phyloP scores from a whole-genome alignment of 2,113 vertebrate genomes.

The Chaenocephalus aceratus region DNA sequence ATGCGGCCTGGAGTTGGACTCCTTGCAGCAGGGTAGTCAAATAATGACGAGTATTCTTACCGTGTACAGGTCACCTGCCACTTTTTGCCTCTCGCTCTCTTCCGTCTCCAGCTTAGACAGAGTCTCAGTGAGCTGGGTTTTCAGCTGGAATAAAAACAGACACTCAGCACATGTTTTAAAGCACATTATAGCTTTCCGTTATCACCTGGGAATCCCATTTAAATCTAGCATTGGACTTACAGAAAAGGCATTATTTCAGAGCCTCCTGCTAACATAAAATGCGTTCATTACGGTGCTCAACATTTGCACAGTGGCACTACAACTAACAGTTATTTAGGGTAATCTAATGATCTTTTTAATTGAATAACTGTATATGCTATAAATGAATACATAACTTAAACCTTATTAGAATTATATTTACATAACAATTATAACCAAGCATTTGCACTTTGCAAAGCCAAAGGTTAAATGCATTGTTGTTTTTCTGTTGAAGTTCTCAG shows the following conservation, averaged over 20 bases:
- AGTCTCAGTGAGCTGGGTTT: constrained; percentile 92
- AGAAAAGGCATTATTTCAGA: background rate
- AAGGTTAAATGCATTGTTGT: no score
- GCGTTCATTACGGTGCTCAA: background rate
- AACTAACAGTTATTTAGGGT: no score
- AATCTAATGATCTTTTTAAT: no score
- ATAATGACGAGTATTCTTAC: constrained; percentile 74
- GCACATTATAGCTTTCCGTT: background rate
- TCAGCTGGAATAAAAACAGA: constrained; percentile 86
- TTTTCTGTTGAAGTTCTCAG: background rate
- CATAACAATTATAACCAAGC: no score
- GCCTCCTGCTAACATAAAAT: background rate
- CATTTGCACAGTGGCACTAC: background rate
- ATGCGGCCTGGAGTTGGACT: background rate
- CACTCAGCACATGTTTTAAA: constrained; percentile 4
- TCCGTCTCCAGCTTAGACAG: constrained; percentile 90
- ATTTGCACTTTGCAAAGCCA: no score
- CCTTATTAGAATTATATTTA: background rate
- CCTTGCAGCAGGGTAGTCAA: background rate
- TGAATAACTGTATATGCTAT: no score
- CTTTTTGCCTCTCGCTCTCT: constrained; percentile 90
- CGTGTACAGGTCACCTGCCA: constrained; percentile 93
- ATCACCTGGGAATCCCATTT: background rate
- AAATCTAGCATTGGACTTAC: background rate
- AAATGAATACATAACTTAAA: background rate